These are phyloP conservation scores for Bolinopsis microptera DNA, from an alignment of 37 sponge, comb jelly and placozoan species.

Conservation along the genomic window DNA sequence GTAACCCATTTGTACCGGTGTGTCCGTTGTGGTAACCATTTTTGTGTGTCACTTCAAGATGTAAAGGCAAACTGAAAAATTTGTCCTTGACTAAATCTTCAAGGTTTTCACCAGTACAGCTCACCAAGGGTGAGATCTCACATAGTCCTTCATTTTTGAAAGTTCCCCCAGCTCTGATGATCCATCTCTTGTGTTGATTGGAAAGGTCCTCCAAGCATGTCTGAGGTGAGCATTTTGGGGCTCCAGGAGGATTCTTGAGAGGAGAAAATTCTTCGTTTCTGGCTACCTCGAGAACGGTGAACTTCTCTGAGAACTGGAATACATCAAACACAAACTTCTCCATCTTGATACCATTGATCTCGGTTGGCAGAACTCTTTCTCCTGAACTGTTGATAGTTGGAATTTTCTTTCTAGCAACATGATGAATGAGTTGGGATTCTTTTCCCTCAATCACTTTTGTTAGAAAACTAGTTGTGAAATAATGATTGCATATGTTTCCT, in stretches of 20 bases:
- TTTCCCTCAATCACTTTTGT: slow-evolving; percentile 72
- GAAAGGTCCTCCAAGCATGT: slow-evolving; percentile 77
- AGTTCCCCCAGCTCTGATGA: slow-evolving; percentile 24
- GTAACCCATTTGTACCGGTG: not conserved
- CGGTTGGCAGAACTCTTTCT: slow-evolving; percentile 70
- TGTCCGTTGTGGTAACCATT: slow-evolving; percentile 56
- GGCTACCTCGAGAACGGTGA: slow-evolving; percentile 88
- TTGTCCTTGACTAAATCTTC: slow-evolving; percentile 1
- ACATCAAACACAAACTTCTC: slow-evolving; percentile 99
- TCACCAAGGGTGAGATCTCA: slow-evolving; percentile 43
- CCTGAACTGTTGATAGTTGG: slow-evolving; percentile 71
- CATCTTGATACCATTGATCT: slow-evolving; percentile 91
- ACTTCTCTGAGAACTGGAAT: slow-evolving; percentile 86
- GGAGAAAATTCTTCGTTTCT: slow-evolving; percentile 96
- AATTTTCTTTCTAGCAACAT: slow-evolving; percentile 94
- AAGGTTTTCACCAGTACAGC: slow-evolving; percentile 9
- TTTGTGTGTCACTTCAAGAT: not conserved
- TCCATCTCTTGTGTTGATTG: slow-evolving; percentile 82
- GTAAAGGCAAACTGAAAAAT: not conserved
- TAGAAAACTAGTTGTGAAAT: slow-evolving; percentile 85
- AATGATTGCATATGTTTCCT: slow-evolving; percentile 96
- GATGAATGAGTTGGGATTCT: slow-evolving; percentile 74
- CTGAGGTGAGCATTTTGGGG: slow-evolving; percentile 83
- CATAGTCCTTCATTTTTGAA: slow-evolving; percentile 8
- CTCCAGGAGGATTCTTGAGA: slow-evolving; percentile 88